phyloP scores from a whole-genome alignment of 2,888 invertebrate genomes.

The Neocrepidodera transversa region DNA sequence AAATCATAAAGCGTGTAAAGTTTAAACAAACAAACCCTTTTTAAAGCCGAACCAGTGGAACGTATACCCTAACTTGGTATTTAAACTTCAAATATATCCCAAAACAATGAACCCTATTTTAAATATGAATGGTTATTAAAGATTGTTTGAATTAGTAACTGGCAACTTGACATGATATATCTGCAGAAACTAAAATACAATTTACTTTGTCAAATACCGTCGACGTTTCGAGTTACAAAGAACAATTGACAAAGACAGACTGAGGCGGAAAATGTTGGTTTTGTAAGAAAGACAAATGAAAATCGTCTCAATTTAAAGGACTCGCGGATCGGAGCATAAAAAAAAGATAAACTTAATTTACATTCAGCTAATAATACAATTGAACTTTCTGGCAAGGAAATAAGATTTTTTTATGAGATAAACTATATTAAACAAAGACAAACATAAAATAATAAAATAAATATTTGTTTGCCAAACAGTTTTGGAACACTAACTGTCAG shows the following conservation, averaged over 20 bases:
- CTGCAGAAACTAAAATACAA: slow-evolving; percentile 13
- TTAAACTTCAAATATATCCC: neutral
- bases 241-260: neutral
- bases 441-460: too few species aligned
- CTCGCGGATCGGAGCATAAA: too few species aligned
- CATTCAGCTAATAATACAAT: too few species aligned
- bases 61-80: neutral
- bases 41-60: neutral
- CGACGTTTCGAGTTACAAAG: neutral
- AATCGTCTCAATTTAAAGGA: neutral
- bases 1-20: slow-evolving; percentile 1
- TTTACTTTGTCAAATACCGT: slow-evolving; percentile 1
- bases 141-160: slow-evolving; percentile 21
- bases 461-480: too few species aligned
- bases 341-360: too few species aligned
- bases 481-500: too few species aligned
- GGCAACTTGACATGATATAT: slow-evolving; percentile 19
- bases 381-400: too few species aligned
- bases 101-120: slow-evolving; percentile 22
- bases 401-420: too few species aligned
- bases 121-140: slow-evolving; percentile 19
- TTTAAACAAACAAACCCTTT: neutral
- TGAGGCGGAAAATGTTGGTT: neutral
- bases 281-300: neutral
- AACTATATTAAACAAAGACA: too few species aligned